Evolutionary conservation across 2,888 invertebrate species (phyloP).

Genomic region (Gortyna flavago): DNA sequence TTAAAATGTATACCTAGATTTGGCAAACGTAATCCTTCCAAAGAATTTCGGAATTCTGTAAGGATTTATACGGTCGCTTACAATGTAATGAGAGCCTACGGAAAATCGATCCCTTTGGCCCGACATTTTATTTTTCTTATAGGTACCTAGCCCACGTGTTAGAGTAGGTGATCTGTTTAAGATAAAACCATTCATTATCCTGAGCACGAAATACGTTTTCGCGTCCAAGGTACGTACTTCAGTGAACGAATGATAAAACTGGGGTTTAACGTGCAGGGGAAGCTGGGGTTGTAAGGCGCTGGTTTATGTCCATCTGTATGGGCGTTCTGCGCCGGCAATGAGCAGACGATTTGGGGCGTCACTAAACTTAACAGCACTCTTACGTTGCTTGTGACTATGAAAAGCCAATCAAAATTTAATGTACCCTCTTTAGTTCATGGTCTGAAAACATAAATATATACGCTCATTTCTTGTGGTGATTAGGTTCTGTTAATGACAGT

Average conservation of each 20-base stretch:
- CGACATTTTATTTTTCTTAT: slow-evolving; percentile 63
- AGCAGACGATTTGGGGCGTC: slow-evolving; percentile 80
- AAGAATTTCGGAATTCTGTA: slow-evolving; percentile 61
- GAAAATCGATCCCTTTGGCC: slow-evolving; percentile 59
- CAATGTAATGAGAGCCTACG: slow-evolving; percentile 61
- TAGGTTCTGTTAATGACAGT: slow-evolving; percentile 22
- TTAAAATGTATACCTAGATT: slow-evolving; percentile 54
- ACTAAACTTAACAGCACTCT: slow-evolving; percentile 83
- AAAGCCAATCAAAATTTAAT: slow-evolving; percentile 87
- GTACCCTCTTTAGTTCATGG: slow-evolving; percentile 73
- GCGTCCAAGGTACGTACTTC: slow-evolving; percentile 60
- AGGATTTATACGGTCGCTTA: slow-evolving; percentile 62
- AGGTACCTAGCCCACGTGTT: slow-evolving; percentile 59
- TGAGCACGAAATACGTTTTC: slow-evolving; percentile 64
- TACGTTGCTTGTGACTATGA: slow-evolving; percentile 80
- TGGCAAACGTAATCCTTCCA: slow-evolving; percentile 50
- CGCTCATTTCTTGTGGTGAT: slow-evolving; percentile 37
- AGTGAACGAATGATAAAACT: slow-evolving; percentile 75
- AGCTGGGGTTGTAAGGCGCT: slow-evolving; percentile 60
- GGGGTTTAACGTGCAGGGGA: slow-evolving; percentile 73
- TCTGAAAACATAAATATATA: slow-evolving; percentile 72
- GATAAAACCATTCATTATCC: slow-evolving; percentile 69
- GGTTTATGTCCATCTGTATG: slow-evolving; percentile 74
- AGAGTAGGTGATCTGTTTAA: slow-evolving; percentile 68
- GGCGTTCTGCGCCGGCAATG: slow-evolving; percentile 74